phyloP scores from a whole-genome alignment of 1,140 invertebrate genomes.

The Pomacea maculata region DNA sequence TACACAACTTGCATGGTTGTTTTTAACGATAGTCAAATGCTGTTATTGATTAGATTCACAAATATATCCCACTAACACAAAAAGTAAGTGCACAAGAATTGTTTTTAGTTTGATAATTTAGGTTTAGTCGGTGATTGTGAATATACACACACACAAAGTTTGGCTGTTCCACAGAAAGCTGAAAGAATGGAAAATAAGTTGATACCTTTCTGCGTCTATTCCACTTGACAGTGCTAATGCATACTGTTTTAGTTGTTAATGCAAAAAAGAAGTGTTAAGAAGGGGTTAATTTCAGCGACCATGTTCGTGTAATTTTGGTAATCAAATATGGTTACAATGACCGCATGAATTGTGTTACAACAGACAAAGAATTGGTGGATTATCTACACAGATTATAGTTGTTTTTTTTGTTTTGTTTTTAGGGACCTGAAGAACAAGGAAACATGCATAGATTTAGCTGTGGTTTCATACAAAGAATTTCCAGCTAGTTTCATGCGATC shows the following conservation, averaged over 20 bases:
- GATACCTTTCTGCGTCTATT: no score
- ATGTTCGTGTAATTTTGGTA: background rate
- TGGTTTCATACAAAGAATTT: slow-evolving; percentile 46
- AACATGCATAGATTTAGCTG: slow-evolving; percentile 49
- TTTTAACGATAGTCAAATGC: no score
- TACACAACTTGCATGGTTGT: no score
- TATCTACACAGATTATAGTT: background rate
- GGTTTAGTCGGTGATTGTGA: no score
- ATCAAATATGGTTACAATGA: background rate
- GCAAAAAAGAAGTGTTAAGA: background rate
- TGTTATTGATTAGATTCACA: no score
- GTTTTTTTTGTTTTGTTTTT: background rate
- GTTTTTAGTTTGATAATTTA: no score
- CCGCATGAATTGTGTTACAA: background rate
- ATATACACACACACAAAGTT: no score
- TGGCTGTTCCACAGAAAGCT: no score
- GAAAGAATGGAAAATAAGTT: no score
- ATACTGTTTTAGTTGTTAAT: background rate
- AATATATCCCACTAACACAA: no score
- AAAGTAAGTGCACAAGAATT: no score
- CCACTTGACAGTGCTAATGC: background rate
- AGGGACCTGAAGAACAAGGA: slow-evolving; percentile 57
- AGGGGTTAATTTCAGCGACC: background rate
- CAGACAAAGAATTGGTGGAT: no score
- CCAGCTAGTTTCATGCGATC: slow-evolving; percentile 38